Percentiles rank a stretch among this genome's conserved stretches.
Evolutionary conservation across 2,888 invertebrate genomes (phyloP).

Genomic region (Clepsis dumicolana): DNA sequence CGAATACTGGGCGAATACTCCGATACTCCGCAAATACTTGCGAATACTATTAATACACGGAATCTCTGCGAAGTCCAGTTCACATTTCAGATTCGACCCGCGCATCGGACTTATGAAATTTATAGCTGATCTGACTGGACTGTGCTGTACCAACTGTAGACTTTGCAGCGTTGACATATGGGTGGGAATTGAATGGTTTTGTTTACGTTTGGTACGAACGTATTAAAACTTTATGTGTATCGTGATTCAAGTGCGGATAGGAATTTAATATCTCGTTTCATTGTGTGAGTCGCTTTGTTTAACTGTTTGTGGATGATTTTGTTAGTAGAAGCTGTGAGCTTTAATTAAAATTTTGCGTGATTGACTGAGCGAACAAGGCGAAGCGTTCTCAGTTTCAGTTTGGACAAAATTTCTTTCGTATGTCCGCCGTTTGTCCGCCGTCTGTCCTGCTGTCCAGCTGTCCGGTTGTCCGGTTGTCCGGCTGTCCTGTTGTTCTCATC

Average conservation of each 20-base stretch:
- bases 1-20: constrained; percentile 19
- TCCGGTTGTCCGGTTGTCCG: too few relatives aligned
- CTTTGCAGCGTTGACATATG: constrained; percentile 6
- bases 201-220: constrained; percentile 42
- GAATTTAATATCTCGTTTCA: constrained; percentile 74
- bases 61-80: constrained; percentile 73
- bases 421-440: too few relatives aligned
- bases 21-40: constrained; percentile 14
- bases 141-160: constrained; percentile 45
- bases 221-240: constrained; percentile 64
- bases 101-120: constrained; percentile 83
- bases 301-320: constrained; percentile 41
- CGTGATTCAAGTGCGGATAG: constrained; percentile 64
- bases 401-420: too few relatives aligned
- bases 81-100: constrained; percentile 73
- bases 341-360: too few relatives aligned
- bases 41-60: constrained; percentile 62
- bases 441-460: too few relatives aligned
- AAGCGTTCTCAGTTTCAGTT: too few relatives aligned
- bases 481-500: too few relatives aligned
- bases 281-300: constrained; percentile 48
- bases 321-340: constrained; percentile 1
- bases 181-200: constrained; percentile 2
- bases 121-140: constrained; percentile 84
- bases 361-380: too few relatives aligned